Base-by-base conservation (phyloP, 2,888 invertebrate genomes). In the Stenichneumon culpator region DNA sequence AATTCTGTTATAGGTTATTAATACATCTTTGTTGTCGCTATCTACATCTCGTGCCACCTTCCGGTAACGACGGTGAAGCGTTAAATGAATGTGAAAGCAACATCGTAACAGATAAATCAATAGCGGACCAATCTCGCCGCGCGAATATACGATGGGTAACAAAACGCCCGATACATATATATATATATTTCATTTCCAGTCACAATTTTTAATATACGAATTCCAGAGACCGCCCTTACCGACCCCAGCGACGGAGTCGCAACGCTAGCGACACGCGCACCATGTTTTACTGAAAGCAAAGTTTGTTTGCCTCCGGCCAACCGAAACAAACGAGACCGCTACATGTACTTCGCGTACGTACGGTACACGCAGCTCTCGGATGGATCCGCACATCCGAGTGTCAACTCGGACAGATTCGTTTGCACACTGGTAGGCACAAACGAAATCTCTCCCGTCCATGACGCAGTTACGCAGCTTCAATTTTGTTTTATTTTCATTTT, bases 31-130 rank as follows among this genome's bases (percentile, higher is more conserved):
- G 3, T 16, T 16, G 14, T 44, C 44, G 44, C 44, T 16, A 44
- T 44, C 44, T 3, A 14, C 44, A 16, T 44, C 44, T 44, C 44
- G 44, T 16, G 44, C 16, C 44, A 44, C 44, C 14, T 44, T 44
- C 5, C 44, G 44, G 44, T 4, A 16, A 44, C 25, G 9, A 57
- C 11, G 57, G 25, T 57, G 4, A 57, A 57, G 25, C 22, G 57
- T 25, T 57, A 22, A 57, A 14, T 25, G 57, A 39, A 57, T 57
- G 54, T 25, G 32, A 70, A 52, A 32, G 54, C 14, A 44, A 57
- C 68, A 57, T 57, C 57, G 47, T 67, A 6, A 16, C 22, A 25
- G 47, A 81, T 74, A 68, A 79, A 79, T 78, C 79, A 70, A 79
- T 79, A 79, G 60, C 47, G 54, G 57, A 39, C 52, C 54, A 68